phyloP scores from a whole-genome alignment of 2,888 invertebrate genomes.

The Boloria selene region DNA sequence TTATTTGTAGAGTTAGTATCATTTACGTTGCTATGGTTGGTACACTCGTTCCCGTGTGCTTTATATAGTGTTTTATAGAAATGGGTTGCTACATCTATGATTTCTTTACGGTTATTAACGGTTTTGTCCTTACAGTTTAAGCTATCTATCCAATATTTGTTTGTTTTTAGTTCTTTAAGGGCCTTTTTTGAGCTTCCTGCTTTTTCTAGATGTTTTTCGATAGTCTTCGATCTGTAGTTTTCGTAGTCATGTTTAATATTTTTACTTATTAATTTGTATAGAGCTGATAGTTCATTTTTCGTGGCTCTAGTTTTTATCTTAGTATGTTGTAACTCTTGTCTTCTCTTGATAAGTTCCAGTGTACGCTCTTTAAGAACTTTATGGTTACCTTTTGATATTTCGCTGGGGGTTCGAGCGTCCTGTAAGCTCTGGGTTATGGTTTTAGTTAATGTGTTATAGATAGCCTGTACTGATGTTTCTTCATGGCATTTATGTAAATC shows the following conservation, averaged over 20 bases:
- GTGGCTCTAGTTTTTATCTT: background rate
- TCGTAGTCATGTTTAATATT: too few relatives aligned
- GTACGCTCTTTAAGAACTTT: slow-evolving; percentile 27
- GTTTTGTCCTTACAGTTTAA: slow-evolving; percentile 20
- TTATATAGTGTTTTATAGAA: slow-evolving; percentile 32
- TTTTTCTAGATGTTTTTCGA: slow-evolving; percentile 30
- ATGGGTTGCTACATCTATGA: slow-evolving; percentile 24
- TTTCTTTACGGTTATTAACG: slow-evolving; percentile 27
- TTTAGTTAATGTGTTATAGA: too few relatives aligned
- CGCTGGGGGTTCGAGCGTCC: too few relatives aligned
- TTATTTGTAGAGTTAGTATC: slow-evolving; percentile 10
- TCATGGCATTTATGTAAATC: too few relatives aligned
- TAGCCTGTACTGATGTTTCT: too few relatives aligned
- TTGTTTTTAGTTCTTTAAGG: slow-evolving; percentile 33
- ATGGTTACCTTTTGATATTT: slow-evolving; percentile 15
- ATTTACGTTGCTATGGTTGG: slow-evolving; percentile 9
- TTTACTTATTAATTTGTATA: too few relatives aligned
- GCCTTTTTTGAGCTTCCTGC: slow-evolving; percentile 29
- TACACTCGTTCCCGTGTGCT: slow-evolving; percentile 10
- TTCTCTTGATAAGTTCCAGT: slow-evolving; percentile 24
- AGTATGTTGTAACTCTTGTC: slow-evolving; percentile 26
- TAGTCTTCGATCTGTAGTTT: slow-evolving; percentile 6
- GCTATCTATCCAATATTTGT: slow-evolving; percentile 32
- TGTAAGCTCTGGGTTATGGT: too few relatives aligned
- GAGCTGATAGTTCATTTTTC: too few relatives aligned